Base-by-base conservation (phyloP, 1,140 invertebrate genomes). In the Bicyclus anynana region DNA sequence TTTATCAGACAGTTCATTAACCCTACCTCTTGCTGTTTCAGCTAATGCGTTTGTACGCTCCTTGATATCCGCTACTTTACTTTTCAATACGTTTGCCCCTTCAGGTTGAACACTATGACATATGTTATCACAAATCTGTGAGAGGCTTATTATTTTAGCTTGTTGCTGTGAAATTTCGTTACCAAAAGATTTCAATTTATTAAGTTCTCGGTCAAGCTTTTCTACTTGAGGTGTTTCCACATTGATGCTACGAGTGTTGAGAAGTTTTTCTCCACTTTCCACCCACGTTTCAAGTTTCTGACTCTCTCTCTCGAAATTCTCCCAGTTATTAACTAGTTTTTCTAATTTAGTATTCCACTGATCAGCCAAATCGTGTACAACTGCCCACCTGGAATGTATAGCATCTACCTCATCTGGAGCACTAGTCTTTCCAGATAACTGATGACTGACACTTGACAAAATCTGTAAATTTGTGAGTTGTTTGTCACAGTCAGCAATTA, bases 161-260 rank as follows among this genome's bases (percentile, higher is more conserved):
- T 95, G 95, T 65, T 94, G 94, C 70, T 95, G 93, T 0, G 93
- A 94, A 62, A 96, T 92, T 72, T 95, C 94, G 77, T 95, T 95
- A 63, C 93, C 94, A 54, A 96, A 93, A 5, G 92, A 93, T 80
- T 95, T 95, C 1, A 95, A 76, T 76, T 92, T 92, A 14, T 91
- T 90, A 46, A 95, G 73, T 78, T 94, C 92, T 65, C 93, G 90
- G 71, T 95, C 94, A 1, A 95, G 79, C 75, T 94, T 94, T 59
- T 92, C 91, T 9, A 93, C 89, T 67, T 94, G 91, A 5, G 93
- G 91, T 0, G 92, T 93, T 65, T 93, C 91, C 1, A 93, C 73
- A 20, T 92, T 91, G 4, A 92, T 82, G 37, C 90, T 90, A 18
- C 90, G 86, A 48, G 90, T 90, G 17, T 74, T 84, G 14, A 93